Percentiles rank a stretch among this genome's conserved stretches.
Conservation (phyloP, 1,140 invertebrate species). For the Atopsyche davidsoni region DNA sequence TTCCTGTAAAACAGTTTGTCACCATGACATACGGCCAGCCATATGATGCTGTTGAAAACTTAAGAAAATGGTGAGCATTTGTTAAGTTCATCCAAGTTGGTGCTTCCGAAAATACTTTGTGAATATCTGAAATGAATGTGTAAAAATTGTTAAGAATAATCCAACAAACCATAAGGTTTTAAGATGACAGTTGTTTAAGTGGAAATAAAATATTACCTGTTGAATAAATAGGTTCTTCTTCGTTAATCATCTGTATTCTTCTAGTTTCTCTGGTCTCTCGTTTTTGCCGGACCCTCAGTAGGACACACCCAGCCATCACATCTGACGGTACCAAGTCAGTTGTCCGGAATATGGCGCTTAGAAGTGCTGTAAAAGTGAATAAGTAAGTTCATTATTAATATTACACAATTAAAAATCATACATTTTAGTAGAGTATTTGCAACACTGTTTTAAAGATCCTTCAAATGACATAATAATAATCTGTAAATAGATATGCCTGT, state of each 20-base stretch:
- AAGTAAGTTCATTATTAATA: too few species aligned
- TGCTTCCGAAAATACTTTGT: constrained; percentile 48
- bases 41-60: constrained; percentile 77
- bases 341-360: constrained; percentile 71
- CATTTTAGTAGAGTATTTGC: too few species aligned
- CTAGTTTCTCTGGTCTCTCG: constrained; percentile 61
- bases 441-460: too few species aligned
- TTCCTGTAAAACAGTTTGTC: constrained; percentile 63
- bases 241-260: constrained; percentile 60
- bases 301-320: constrained; percentile 76
- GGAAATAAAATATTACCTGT: too few species aligned
- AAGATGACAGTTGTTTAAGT: too few species aligned
- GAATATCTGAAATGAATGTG: constrained; percentile 37
- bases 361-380: constrained; percentile 55
- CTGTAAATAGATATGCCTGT: too few species aligned
- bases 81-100: constrained; percentile 76
- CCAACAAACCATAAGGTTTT: constrained; percentile 6
- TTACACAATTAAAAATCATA: too few species aligned
- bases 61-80: constrained; percentile 67
- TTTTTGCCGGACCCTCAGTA: constrained; percentile 70
- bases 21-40: constrained; percentile 87
- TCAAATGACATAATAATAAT: too few species aligned
- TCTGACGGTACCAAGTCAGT: constrained; percentile 85
- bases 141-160: constrained; percentile 30
- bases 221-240: constrained; percentile 61